Evolutionary conservation across 2,113 vertebrate species (phyloP), one percentile per base, ranked within the genome.

Genomic region (Chaetodon trifascialis): DNA sequence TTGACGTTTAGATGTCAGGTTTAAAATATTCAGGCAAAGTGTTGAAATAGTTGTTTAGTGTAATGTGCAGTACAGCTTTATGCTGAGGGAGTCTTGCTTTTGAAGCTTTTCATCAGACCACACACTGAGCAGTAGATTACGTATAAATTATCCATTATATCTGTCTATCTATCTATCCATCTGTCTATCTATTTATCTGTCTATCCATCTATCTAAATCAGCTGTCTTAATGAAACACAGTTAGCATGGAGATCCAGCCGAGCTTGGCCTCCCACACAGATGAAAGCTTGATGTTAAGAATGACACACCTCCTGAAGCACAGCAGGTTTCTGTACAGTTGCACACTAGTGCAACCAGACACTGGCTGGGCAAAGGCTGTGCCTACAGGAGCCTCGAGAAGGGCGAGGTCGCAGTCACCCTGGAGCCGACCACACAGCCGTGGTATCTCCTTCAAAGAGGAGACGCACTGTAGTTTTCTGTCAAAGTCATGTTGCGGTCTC

Each of bases 341-440:
- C 64, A 63, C 72, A 55, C 23, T 17, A 25, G 60, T 67, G 59
- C 56, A 86, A 52, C 25, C 71, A 75, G 52, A 83, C 59, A 58
- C 78, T 64, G 34, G 46, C 19, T 14, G 65, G 51, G 44, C 65
- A 83, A 75, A 85, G 80, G 62, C 65, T 40, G 3, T 3, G 58
- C 36, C 11, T 56, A 36, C 47, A 63, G 47, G 36, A 72, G 79
- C 42, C n/a, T 7, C 25, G 12, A 3, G 38, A 47, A 73, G 67
- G 15, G 36, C 54, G 73, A 76, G 84, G 80, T 82, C 67, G 66
- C 65, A 62, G 83, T 83, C 68, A 36, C 36, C 21, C 4, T 34
- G 65, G 82, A 88, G 86, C 87, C 77, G 11, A 89, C 76, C 76
- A 78, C 83, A 84, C 67, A 76, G 52, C 52, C 34, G 0, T 58